Percentiles rank a stretch among this genome's conserved stretches.
These are phyloP conservation scores for Zaprionus nigranus DNA, from an alignment of 1,140 invertebrate genomes.

Conservation along the genomic window DNA sequence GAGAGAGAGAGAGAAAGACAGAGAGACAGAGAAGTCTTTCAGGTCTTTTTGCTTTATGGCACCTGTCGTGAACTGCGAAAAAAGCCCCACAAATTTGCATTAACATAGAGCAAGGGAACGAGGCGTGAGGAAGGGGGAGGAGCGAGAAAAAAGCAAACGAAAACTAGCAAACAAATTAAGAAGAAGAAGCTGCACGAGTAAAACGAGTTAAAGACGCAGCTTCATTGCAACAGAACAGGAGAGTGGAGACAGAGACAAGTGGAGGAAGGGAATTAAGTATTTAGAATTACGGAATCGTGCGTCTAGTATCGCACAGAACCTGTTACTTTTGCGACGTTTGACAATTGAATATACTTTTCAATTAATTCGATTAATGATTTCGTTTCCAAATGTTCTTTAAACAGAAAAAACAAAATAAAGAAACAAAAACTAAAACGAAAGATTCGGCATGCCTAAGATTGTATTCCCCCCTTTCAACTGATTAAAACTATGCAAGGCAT, in stretches of 20 bases:
- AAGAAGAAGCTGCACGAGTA: conserved; percentile 14
- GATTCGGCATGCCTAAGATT: too few species aligned
- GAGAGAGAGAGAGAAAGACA: neutral
- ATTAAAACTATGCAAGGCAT: too few species aligned
- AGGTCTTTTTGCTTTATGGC: conserved; percentile 44
- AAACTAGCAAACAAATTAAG: conserved; percentile 66
- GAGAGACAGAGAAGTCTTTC: conserved; percentile 28
- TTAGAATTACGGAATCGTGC: conserved; percentile 4
- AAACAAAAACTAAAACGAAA: neutral
- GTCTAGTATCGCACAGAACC: conserved; percentile 45
- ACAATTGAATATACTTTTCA: conserved; percentile 55
- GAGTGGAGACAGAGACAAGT: neutral
- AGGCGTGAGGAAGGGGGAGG: neutral
- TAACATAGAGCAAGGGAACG: conserved; percentile 48
- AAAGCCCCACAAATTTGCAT: conserved; percentile 74
- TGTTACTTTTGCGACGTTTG: conserved; percentile 73
- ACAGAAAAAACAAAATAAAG: neutral
- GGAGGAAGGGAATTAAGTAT: neutral
- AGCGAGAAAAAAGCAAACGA: conserved; percentile 21
- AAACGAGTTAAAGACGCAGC: conserved; percentile 56
- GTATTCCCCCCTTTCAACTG: too few species aligned
- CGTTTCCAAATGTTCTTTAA: neutral
- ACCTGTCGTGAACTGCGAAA: conserved; percentile 58
- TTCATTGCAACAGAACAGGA: neutral
- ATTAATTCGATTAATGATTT: conserved; percentile 63